Evolutionary conservation across 2,797 vertebrate species (phyloP), one percentile per base, ranked within the genome.

Genomic region (Leucoraja ocellata): DNA sequence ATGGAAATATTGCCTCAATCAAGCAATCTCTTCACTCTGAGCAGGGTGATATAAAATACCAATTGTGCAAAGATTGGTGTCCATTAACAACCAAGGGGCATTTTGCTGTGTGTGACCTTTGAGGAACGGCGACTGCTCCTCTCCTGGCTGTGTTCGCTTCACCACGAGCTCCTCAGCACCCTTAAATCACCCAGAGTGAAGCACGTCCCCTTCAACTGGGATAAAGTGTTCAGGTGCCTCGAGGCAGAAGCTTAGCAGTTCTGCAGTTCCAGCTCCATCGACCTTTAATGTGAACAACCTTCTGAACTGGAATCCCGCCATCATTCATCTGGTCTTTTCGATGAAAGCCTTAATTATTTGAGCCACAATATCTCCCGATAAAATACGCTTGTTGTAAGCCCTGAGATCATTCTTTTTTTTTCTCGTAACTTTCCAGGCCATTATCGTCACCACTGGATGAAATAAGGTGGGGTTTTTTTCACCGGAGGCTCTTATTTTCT

Each of bases 1-100:
- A 73, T 91, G 88, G 88, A 91, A 73, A 73, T 73, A 39, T 73
- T 91, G 65, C 65, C 63, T 91, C 88, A 91, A 91, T 91, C 21
- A 71, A 91, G 63, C 68, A 25, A 71, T 65, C 36, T 91, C 36
- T 36, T 23, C 54, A 54, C 36, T 28, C 74, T 73, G 9, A 14
- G 10, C 39, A 74, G 36, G 65, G 2, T 92, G 90, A 76, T 76
- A 54, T 28, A 73, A 71, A 74, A 54, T 36, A 13, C 90, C 65
- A 28, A 8, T 68, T 54, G 71, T 28, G 90, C 39, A 76, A 76
- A 92, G 46, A 92, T 74, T 74, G 90, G 39, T 54, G 90, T 25
- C 65, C 88, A 91, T 91, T 73, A 73, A 73, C 32, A n/a, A 10
- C 36, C 65, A 73, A 9, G n/a, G 39, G 68, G 39, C 9, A 32